Base-by-base conservation (phyloP, 2,888 invertebrate species). In the Drosophila testacea region DNA sequence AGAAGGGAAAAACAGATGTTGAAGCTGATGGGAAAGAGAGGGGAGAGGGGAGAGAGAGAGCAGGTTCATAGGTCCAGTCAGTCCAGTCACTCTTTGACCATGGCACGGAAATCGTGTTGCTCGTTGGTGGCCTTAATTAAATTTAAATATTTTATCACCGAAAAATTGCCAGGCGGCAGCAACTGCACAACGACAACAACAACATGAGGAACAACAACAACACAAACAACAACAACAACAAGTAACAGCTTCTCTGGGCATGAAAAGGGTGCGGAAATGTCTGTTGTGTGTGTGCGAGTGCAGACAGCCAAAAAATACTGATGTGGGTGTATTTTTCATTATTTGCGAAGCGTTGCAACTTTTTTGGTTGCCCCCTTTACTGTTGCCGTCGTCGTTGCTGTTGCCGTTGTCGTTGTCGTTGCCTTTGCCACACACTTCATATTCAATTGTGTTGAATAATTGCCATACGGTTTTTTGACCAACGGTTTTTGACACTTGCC, bases 81-180 rank as follows among this genome's bases (percentile, higher is more conserved):
- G 64, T 46, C 36, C 47, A 64, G 6, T 42, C 73, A 47, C 62
- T 11, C 81, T 81, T 86, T 83, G 83, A 72, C 81, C 70, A 70
- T 81, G 88, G 79, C 83, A 73, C 75, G 76, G 72, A 87, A 88
- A 79, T 73, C 83, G 81, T 85, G 81, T 87, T 89, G 89, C 88
- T 86, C 89, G 90, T 88, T 89, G 90, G 91, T 90, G 91, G 91
- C 91, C 92, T 91, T 92, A 92, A 92, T 92, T 92, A 92, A 92
- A 92, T 92, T 92, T 92, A 92, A 92, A 92, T 92, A 92, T 92
- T 92, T 92, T 91, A 92, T 92, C 90, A 91, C 90, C 83, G 88
- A 91, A 90, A 91, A 91, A 91, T 90, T 90, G 90, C 90, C 90
- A 90, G 79, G 84, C 88, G 69, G 88, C 77, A 88, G 86, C 81